phyloP scores from a whole-genome alignment of 2,888 invertebrate species.

The Drosophila colorata region DNA sequence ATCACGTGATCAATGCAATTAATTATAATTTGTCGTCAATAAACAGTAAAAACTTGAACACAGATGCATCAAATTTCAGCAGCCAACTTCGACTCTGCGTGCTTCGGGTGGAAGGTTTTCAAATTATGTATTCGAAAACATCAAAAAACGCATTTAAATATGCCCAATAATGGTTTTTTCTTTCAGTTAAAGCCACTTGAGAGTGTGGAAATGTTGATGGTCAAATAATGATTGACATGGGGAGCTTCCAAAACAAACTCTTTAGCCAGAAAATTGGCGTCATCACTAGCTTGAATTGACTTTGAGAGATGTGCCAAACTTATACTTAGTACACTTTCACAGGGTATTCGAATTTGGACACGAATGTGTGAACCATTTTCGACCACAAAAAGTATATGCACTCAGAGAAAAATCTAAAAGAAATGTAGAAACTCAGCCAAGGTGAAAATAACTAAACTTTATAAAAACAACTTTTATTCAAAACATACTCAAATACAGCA shows the following conservation, averaged over 20 bases:
- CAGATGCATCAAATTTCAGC: constrained; percentile 35
- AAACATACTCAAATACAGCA: too few species aligned
- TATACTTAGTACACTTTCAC: constrained; percentile 2
- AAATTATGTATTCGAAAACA: constrained; percentile 20
- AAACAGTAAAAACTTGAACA: constrained; percentile 38
- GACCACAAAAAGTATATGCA: not conserved
- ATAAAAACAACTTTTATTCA: too few species aligned
- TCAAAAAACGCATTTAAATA: constrained; percentile 9
- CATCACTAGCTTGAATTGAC: constrained; percentile 29
- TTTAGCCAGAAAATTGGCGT: constrained; percentile 44
- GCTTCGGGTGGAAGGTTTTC: constrained; percentile 19
- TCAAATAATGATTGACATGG: constrained; percentile 55
- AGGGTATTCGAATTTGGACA: not conserved
- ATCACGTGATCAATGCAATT: constrained; percentile 82
- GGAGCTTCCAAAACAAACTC: constrained; percentile 43
- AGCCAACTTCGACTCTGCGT: constrained; percentile 38
- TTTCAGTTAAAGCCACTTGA: constrained; percentile 6
- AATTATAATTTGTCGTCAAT: constrained; percentile 82
- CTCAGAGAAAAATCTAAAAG: too few species aligned
- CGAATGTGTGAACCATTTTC: not conserved
- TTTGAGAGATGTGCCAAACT: constrained; percentile 7
- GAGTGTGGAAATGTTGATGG: constrained; percentile 74
- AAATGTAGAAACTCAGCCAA: too few species aligned
- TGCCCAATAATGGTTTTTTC: constrained; percentile 4
- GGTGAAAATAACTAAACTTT: too few species aligned